These are phyloP conservation scores for Paraescarpia echinospica DNA, from an alignment of 1,140 invertebrate genomes.

Conservation along the genomic window DNA sequence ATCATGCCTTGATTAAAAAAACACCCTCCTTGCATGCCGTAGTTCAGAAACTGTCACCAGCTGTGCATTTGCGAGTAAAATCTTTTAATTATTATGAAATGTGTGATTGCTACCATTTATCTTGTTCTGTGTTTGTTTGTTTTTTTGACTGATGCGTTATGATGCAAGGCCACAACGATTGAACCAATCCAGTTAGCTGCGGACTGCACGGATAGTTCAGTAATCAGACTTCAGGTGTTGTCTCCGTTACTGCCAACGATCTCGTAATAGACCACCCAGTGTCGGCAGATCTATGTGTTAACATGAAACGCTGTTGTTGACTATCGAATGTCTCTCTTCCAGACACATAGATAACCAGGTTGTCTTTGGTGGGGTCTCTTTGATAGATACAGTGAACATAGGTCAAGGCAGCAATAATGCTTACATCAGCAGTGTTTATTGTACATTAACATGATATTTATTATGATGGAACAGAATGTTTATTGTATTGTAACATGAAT, in stretches of 20 bases:
- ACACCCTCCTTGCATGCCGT: not conserved
- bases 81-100: not conserved
- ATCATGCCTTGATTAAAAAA: not conserved
- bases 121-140: not conserved
- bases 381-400: too few species aligned
- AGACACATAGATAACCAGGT: too few species aligned
- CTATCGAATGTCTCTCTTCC: too few species aligned
- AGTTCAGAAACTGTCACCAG: not conserved
- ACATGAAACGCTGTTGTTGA: not conserved
- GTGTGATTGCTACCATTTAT: not conserved
- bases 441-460: too few species aligned
- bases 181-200: not conserved
- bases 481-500: too few species aligned
- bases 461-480: too few species aligned
- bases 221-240: not conserved
- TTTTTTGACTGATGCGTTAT: too few species aligned
- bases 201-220: not conserved
- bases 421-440: too few species aligned
- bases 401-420: too few species aligned
- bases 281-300: not conserved
- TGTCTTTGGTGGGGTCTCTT: too few species aligned
- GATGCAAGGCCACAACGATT: not conserved
- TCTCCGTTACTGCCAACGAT: not conserved
- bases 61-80: not conserved
- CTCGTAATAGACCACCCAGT: not conserved